These are phyloP conservation scores for Smittia aterrima DNA, from an alignment of 2,888 invertebrate genomes.

Conservation along the genomic window DNA sequence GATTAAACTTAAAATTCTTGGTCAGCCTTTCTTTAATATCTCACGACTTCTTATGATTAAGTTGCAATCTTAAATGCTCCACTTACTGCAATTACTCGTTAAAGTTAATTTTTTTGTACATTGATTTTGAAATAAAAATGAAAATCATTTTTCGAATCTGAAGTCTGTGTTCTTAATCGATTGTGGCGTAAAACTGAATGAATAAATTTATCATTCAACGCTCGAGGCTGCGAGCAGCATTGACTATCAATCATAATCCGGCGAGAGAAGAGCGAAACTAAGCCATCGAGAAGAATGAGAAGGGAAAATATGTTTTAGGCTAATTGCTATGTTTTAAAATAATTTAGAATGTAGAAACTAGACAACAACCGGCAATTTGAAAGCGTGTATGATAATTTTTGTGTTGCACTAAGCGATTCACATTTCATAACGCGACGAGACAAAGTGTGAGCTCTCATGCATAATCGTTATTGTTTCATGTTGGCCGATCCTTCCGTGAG, in stretches of 20 bases:
- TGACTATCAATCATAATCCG: conserved; percentile 31
- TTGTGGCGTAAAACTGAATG: neutral
- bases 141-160: neutral
- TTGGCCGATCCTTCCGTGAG: neutral
- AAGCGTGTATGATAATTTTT: conserved; percentile 33
- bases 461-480: conserved; percentile 16
- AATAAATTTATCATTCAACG: neutral
- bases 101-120: neutral
- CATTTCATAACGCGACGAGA: neutral
- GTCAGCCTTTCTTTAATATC: too few relatives aligned
- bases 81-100: neutral
- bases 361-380: conserved; percentile 32
- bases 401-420: neutral
- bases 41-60: too few relatives aligned
- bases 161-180: neutral
- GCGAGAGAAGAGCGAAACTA: neutral
- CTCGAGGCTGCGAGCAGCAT: neutral
- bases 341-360: conserved; percentile 33
- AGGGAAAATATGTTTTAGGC: neutral
- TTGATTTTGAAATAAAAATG: neutral
- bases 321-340: conserved; percentile 40
- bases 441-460: neutral
- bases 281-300: neutral
- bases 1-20: too few relatives aligned
- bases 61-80: too few relatives aligned